Evolutionary conservation across 2,888 invertebrate genomes (phyloP).

Genomic region (Pollenia labialis): DNA sequence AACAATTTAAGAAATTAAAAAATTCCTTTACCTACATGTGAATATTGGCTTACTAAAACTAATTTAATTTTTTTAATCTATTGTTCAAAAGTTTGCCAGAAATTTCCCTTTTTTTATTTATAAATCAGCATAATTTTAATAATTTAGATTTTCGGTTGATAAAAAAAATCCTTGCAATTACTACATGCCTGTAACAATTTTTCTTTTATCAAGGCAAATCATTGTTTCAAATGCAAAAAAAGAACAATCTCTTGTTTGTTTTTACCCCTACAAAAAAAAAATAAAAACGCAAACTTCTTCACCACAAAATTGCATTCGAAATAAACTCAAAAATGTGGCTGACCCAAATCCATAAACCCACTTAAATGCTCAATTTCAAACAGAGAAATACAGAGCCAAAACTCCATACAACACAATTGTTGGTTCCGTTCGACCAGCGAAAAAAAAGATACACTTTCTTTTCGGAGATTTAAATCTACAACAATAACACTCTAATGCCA

Average conservation of each 20-base stretch:
- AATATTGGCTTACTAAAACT: no score
- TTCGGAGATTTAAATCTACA: constrained; percentile 39
- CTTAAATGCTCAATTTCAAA: constrained; percentile 59
- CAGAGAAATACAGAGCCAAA: constrained; percentile 6
- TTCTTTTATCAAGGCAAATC: not conserved
- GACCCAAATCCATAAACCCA: constrained; percentile 66
- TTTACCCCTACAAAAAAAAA: not conserved
- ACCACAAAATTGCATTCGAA: constrained; percentile 59
- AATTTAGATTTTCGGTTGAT: no score
- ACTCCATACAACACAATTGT: not conserved
- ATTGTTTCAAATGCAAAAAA: not conserved
- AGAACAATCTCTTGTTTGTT: not conserved
- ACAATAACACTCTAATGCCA: constrained; percentile 17
- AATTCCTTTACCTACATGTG: no score
- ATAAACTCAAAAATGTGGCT: constrained; percentile 62
- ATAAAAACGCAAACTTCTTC: not conserved
- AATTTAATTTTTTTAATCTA: no score
- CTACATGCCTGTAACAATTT: not conserved
- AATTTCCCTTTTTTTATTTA: no score
- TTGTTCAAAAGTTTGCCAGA: no score
- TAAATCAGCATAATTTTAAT: no score
- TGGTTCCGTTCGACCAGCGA: not conserved
- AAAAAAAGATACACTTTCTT: constrained; percentile 9
- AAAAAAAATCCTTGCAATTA: not conserved
- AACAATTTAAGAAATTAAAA: no score